phyloP scores from a whole-genome alignment of 2,888 invertebrate genomes.

The Trichogramma evanescens region DNA sequence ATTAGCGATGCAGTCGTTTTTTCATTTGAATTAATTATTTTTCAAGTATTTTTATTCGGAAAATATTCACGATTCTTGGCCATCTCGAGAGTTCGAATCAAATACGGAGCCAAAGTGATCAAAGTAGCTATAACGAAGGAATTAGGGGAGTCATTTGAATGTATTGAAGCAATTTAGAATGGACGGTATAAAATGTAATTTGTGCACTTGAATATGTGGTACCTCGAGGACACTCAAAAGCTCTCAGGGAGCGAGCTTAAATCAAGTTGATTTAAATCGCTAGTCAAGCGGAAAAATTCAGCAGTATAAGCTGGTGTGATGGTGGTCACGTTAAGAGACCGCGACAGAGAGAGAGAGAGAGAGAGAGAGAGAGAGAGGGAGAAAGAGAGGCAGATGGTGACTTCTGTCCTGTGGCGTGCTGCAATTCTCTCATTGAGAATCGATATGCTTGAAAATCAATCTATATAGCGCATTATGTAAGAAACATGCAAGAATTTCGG shows the following conservation, averaged over 20 bases:
- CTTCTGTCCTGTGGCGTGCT: no score
- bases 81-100: no score
- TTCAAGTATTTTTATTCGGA: no score
- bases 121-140: neutral
- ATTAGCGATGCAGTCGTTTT: no score
- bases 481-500: no score
- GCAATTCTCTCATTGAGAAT: neutral
- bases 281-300: slow-evolving; percentile 25
- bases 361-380: neutral
- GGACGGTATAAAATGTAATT: no score
- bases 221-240: neutral
- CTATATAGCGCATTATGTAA: neutral
- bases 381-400: neutral
- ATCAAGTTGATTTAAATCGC: slow-evolving; percentile 42
- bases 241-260: slow-evolving; percentile 31
- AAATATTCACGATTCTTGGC: no score
- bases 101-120: no score
- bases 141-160: neutral
- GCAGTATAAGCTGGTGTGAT: slow-evolving; percentile 2
- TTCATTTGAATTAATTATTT: no score
- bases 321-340: neutral
- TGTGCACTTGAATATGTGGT: neutral
- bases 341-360: neutral
- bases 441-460: neutral
- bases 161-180: no score